Evolutionary conservation across 53 echinoderm and acorn worm species (phyloP).

Genomic region (Mesocentrotus franciscanus): DNA sequence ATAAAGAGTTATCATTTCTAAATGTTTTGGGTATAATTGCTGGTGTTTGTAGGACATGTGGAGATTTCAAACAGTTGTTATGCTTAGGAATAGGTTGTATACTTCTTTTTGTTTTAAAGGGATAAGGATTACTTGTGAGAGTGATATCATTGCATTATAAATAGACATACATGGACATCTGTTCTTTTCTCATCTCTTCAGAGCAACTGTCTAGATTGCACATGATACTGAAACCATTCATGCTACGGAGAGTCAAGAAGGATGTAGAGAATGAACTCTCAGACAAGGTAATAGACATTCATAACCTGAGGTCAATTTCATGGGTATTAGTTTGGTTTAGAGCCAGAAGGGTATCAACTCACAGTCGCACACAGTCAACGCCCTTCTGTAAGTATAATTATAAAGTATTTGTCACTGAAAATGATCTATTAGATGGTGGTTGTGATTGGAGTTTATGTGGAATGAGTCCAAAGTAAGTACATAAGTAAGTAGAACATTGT

Average conservation of each 20-base stretch:
- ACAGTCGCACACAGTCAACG: not conserved
- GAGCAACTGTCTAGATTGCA: slow-evolving; percentile 98
- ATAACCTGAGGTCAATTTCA: too few relatives aligned
- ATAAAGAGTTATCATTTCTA: too few relatives aligned
- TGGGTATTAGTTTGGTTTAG: not conserved
- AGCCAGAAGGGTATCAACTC: not conserved
- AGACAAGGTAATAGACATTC: slow-evolving; percentile 81
- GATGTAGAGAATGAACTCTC: slow-evolving; percentile 99
- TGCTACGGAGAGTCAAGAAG: slow-evolving; percentile 96
- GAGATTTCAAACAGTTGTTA: too few relatives aligned
- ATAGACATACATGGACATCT: not conserved
- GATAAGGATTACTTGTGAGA: not conserved
- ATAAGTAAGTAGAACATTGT: too few relatives aligned
- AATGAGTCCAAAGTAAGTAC: too few relatives aligned
- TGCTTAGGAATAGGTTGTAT: too few relatives aligned
- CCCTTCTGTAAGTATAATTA: too few relatives aligned
- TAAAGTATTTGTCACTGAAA: too few relatives aligned
- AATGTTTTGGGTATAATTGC: too few relatives aligned
- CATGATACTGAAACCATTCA: slow-evolving; percentile 99
- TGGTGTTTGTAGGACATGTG: too few relatives aligned
- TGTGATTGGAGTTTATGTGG: too few relatives aligned
- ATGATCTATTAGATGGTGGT: too few relatives aligned
- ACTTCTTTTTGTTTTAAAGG: not conserved
- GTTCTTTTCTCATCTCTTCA: slow-evolving; percentile 35
- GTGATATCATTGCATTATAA: not conserved